Conservation (phyloP, 2,888 invertebrate species). For the Temnothorax unifasciatus region DNA sequence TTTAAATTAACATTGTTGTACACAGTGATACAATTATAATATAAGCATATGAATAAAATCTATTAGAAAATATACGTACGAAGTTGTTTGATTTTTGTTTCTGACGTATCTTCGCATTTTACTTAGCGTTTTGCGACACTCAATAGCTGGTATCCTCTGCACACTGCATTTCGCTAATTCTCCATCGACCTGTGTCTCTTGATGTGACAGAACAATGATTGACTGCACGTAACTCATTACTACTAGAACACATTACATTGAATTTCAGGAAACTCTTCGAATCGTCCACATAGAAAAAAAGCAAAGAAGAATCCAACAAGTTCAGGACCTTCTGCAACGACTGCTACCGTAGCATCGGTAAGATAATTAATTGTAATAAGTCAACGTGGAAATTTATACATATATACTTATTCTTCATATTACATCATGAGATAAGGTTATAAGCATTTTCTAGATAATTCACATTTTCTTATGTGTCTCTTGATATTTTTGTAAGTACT, state of each 20-base stretch:
- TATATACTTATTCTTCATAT: background rate
- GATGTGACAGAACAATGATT: slow-evolving; percentile 63
- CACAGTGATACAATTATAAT: slow-evolving; percentile 86
- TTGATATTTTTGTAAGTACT: slow-evolving; percentile 31
- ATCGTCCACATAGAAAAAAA: slow-evolving; percentile 88
- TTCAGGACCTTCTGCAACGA: slow-evolving; percentile 74
- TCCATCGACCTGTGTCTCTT: slow-evolving; percentile 66
- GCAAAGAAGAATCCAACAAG: slow-evolving; percentile 86
- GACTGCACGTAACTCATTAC: slow-evolving; percentile 76
- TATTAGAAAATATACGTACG: slow-evolving; percentile 85
- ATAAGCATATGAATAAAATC: slow-evolving; percentile 86
- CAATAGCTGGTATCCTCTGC: slow-evolving; percentile 84
- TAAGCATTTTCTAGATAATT: slow-evolving; percentile 8
- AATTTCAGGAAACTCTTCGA: slow-evolving; percentile 84
- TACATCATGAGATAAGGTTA: background rate
- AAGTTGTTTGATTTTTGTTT: slow-evolving; percentile 79
- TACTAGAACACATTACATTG: slow-evolving; percentile 80
- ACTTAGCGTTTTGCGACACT: slow-evolving; percentile 60
- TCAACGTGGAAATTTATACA: background rate
- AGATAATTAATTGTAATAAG: slow-evolving; percentile 66
- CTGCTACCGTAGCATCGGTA: slow-evolving; percentile 81
- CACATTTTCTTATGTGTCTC: background rate
- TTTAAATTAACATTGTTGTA: slow-evolving; percentile 86
- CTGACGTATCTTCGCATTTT: slow-evolving; percentile 58
- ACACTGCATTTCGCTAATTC: slow-evolving; percentile 81